Conservation (phyloP, 2,888 invertebrate genomes). For the Chloroclystis v-ata region DNA sequence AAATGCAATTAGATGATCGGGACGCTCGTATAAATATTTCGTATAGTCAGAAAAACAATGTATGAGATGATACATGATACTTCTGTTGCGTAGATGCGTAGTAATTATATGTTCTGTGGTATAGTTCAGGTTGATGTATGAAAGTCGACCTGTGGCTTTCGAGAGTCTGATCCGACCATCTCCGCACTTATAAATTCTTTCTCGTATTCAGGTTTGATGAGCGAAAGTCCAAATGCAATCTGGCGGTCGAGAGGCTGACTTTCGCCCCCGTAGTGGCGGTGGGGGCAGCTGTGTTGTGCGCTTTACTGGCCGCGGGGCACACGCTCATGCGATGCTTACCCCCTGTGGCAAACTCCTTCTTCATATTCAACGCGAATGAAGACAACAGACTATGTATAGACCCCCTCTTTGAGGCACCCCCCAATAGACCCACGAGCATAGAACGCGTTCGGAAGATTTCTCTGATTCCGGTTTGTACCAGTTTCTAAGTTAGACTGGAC, state of each 20-base stretch:
- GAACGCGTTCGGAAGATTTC: slow-evolving; percentile 39
- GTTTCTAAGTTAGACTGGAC: too few species aligned
- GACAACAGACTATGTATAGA: slow-evolving; percentile 63
- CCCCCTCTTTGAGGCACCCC: slow-evolving; percentile 35
- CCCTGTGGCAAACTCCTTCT: slow-evolving; percentile 55
- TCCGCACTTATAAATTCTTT: too few species aligned
- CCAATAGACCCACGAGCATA: slow-evolving; percentile 21
- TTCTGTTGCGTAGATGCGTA: too few species aligned
- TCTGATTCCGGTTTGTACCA: slow-evolving; percentile 49
- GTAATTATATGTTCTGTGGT: too few species aligned
- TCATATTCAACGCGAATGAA: slow-evolving; percentile 67
- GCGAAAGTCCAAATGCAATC: slow-evolving; percentile 38
- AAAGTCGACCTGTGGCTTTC: too few species aligned
- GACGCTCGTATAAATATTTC: too few species aligned
- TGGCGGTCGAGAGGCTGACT: slow-evolving; percentile 39
- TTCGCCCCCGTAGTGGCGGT: slow-evolving; percentile 43
- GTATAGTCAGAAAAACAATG: too few species aligned
- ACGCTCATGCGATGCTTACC: slow-evolving; percentile 53
- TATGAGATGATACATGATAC: too few species aligned
- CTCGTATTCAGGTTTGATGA: slow-evolving; percentile 57
- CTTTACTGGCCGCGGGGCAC: slow-evolving; percentile 48
- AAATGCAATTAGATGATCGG: too few species aligned
- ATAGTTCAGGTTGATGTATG: too few species aligned
- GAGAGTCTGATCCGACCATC: too few species aligned
- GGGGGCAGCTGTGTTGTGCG: slow-evolving; percentile 35